These are phyloP conservation scores for Girardinus metallicus DNA, from an alignment of 2,797 vertebrate genomes.

Conservation along the genomic window DNA sequence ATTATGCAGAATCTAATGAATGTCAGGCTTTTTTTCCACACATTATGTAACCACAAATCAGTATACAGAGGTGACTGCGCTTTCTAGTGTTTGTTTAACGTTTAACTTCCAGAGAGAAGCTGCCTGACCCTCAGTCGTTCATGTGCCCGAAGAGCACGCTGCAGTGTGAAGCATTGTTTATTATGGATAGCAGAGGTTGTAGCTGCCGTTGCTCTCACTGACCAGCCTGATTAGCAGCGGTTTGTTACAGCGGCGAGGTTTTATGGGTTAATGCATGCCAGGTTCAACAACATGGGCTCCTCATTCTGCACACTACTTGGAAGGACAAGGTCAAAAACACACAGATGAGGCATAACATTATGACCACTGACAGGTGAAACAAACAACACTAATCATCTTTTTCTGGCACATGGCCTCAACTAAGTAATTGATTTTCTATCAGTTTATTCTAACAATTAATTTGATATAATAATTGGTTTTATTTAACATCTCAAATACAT, in stretches of 20 bases:
- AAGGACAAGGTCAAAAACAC: conserved; percentile 7
- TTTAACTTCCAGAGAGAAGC: conserved; percentile 22
- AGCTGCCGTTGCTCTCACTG: conserved; percentile 48
- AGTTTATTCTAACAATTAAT: no score
- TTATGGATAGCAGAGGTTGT: conserved; percentile 48
- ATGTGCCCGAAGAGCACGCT: conserved; percentile 18
- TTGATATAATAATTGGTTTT: no score
- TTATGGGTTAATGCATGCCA: conserved; percentile 45
- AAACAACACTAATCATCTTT: not conserved
- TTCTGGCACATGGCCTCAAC: not conserved
- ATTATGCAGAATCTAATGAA: conserved; percentile 34
- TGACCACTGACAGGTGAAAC: not conserved
- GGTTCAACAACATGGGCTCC: conserved; percentile 20
- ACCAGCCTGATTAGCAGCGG: conserved; percentile 49
- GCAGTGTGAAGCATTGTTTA: conserved; percentile 54
- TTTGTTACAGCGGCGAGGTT: conserved; percentile 38
- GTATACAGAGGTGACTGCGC: conserved; percentile 8
- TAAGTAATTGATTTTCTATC: no score
- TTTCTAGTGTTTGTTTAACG: conserved; percentile 29
- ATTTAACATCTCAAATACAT: no score
- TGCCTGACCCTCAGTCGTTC: conserved; percentile 14
- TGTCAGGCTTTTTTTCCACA: conserved; percentile 13
- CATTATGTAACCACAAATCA: conserved; percentile 18
- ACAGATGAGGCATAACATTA: not conserved
- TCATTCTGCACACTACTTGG: conserved; percentile 53